Percentiles rank a stretch among this genome's conserved stretches.
Evolutionary conservation across 1,140 invertebrate species (phyloP).

Genomic region (Theocolax elegans): DNA sequence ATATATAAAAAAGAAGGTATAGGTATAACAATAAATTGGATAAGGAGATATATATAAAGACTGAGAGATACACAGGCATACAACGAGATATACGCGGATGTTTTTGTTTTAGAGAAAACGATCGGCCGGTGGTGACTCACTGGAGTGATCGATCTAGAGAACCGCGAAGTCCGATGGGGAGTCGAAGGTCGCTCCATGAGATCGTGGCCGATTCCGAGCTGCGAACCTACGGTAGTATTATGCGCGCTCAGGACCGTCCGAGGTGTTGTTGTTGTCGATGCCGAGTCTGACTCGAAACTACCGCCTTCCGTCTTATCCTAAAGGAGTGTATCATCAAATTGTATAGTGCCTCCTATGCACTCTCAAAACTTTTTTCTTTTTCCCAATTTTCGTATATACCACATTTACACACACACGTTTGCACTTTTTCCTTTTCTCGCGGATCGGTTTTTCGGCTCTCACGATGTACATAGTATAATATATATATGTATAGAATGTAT

Average conservation of each 20-base stretch:
- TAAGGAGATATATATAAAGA: no score
- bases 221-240: constrained; percentile 48
- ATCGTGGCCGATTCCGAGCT: constrained; percentile 55
- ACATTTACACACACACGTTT: neutral
- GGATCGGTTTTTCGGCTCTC: neutral
- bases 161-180: constrained; percentile 63
- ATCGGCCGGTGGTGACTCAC: constrained; percentile 52
- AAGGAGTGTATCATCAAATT: no score
- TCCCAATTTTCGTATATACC: neutral
- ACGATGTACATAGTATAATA: no score
- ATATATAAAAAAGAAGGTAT: no score
- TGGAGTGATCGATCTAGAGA: constrained; percentile 61
- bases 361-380: neutral
- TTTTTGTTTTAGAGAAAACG: no score
- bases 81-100: no score
- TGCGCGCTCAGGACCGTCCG: constrained; percentile 75
- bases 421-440: constrained; percentile 4
- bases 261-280: constrained; percentile 75
- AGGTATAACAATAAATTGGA: no score
- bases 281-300: constrained; percentile 79
- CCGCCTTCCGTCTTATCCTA: constrained; percentile 75
- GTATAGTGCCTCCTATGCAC: neutral
- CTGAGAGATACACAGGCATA: no score
- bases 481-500: no score
- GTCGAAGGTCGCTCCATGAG: constrained; percentile 66